Evolutionary conservation across 2,888 invertebrate genomes (phyloP).

Genomic region (Trachelus troglodyta): DNA sequence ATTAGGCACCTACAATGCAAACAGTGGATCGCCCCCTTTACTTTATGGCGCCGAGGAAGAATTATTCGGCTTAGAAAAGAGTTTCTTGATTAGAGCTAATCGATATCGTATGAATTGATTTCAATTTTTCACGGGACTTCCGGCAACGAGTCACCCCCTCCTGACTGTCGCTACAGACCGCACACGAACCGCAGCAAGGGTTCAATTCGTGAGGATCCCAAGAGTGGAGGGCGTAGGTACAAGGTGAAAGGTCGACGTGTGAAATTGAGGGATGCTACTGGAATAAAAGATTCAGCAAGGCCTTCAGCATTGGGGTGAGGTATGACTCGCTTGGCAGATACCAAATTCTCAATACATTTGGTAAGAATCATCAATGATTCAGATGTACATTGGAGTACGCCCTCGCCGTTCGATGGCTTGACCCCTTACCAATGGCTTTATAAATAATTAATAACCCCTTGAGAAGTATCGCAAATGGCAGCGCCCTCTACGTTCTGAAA

Average conservation of each 20-base stretch:
- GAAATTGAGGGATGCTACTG: conserved; percentile 7
- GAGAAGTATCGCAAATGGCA: background rate
- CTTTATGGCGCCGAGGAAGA: background rate
- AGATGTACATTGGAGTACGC: conserved; percentile 18
- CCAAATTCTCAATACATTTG: conserved; percentile 3
- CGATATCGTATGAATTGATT: background rate
- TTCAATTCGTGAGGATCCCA: background rate
- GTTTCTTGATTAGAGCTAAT: background rate
- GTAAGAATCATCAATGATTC: conserved; percentile 25
- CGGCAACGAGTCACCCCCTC: background rate
- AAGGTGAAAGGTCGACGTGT: background rate
- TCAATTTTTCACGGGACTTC: background rate
- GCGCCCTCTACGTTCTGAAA: background rate
- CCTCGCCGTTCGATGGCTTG: conserved; percentile 12
- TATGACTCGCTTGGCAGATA: background rate
- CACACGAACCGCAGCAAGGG: background rate
- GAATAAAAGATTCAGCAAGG: conserved; percentile 3
- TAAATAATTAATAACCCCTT: background rate
- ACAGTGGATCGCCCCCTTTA: background rate
- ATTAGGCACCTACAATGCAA: background rate
- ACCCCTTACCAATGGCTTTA: background rate
- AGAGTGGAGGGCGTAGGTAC: background rate
- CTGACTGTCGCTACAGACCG: background rate
- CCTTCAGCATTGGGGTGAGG: conserved; percentile 2
- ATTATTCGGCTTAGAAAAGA: background rate